Evolutionary conservation across 2,888 invertebrate species (phyloP), one percentile per base, ranked within the genome.

Genomic region (Eulithis prunata): DNA sequence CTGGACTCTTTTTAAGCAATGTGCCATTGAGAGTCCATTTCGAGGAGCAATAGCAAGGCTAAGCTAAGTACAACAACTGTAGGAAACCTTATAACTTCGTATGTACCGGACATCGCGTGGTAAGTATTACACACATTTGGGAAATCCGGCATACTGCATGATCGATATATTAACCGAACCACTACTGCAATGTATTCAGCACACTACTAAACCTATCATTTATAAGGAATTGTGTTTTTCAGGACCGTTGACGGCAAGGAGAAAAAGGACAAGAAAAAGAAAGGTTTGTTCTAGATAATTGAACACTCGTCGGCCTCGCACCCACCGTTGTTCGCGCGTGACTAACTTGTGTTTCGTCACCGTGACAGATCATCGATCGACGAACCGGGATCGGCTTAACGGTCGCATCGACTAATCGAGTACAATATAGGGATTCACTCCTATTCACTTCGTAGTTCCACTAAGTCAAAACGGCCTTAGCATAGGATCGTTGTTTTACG

Each of bases 201-300:
- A 41, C 41, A 41, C 8, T 21, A 21, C 2, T 11, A 11, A 41
- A 21, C 11, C 32, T n/a, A 13, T 52, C 52, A 53, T 28, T 57
- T 28, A 59, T 13, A 13, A 41, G 8, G 5, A 36, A 0, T 54
- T 55, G 78, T 78, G 73, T 72, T 66, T 95, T 95, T 73, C 94
- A 96, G 96, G 90, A 94, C 96, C 74, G 95, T 97, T 77, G 97
- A 97, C 84, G 97, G 97, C 79, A 97, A 97, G 93, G 97, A 97
- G 83, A 97, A 97, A 91, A 97, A 97, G 94, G 96, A 95, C 87
- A 97, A 97, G 94, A 97, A 97, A 95, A 96, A 96, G 95, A 97
- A 97, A 94, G 97, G 97, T 88, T 95, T 97, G 92, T 97, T 97
- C 94, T 97, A 96, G 95, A 77, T 67, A 74, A 73, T 79, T 78